Percentiles rank a stretch among this genome's conserved stretches.
phyloP scores from a whole-genome alignment of 2,797 vertebrate genomes.

The Sebastes trivittatus region DNA sequence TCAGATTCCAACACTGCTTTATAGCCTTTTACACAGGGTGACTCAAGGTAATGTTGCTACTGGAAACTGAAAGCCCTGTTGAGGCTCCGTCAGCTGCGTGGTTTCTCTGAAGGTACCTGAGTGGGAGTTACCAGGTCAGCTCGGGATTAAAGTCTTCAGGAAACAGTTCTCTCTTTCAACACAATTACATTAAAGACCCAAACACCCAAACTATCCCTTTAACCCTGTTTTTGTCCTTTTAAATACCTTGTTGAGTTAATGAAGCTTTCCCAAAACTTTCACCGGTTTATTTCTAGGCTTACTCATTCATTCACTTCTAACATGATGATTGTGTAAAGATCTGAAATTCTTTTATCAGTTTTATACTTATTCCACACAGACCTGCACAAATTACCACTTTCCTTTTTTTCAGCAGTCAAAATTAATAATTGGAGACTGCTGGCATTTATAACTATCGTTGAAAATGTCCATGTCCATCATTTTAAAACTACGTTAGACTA shows the following conservation, averaged over 20 bases:
- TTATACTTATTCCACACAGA: background rate
- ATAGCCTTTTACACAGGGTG: constrained; percentile 17
- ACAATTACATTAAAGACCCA: background rate
- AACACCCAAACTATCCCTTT: background rate
- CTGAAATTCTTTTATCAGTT: background rate
- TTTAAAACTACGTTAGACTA: too few species aligned
- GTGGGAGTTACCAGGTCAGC: constrained; percentile 39
- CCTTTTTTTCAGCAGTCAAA: background rate
- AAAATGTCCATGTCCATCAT: too few species aligned
- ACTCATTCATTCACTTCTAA: background rate
- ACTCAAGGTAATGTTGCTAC: constrained; percentile 48
- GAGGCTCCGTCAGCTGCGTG: constrained; percentile 8
- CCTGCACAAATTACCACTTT: background rate
- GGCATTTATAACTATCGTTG: too few species aligned
- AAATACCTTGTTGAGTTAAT: background rate
- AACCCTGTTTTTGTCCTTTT: constrained; percentile 12
- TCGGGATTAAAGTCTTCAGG: constrained; percentile 8
- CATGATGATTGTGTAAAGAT: background rate
- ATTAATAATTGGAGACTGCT: background rate
- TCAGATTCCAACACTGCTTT: constrained; percentile 15
- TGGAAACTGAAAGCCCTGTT: constrained; percentile 29
- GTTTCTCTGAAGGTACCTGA: constrained; percentile 29
- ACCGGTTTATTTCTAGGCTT: background rate
- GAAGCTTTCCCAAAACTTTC: background rate
- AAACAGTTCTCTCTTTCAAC: constrained; percentile 4